Evolutionary conservation across 2,888 invertebrate species (phyloP), one percentile per base, ranked within the genome.

Genomic region (Cistogaster globosa): DNA sequence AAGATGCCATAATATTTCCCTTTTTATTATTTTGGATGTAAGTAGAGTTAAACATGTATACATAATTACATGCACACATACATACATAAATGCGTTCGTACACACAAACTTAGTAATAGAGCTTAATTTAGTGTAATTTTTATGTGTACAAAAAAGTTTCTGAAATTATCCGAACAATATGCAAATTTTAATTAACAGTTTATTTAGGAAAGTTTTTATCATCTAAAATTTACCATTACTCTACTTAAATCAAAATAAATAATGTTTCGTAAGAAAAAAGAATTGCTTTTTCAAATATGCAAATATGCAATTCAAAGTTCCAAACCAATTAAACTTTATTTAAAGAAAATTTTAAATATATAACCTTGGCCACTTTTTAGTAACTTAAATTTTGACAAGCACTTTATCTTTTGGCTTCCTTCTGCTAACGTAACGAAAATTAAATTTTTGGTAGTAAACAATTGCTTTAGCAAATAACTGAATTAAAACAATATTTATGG

Each of bases 321-420:
- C 22, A 22, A 55, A 22, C 4, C 55, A 53, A 42, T 42, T 12
- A 12, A 42, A 42, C 42, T 42, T 11, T 20, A 20, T 20, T 53
- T n/a, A n/a, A 45, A 32, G 16, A 48, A 48, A 55, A 67, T 18
- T 9, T 20, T 26, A 68, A 69, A 79, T 69, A 75, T 58, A 16
- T 65, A 71, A 71, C 75, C 60, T 79, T 18, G 58, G 69, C 53
- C 69, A 84, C 75, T 84, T 84, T 83, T 65, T 71, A 51, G 74
- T 69, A 71, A 75, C 79, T 79, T 79, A 63, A 58, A 79, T 79
- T 83, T 69, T 75, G 55, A 68, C 72, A 68, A 65, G 32, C 55
- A 53, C 1, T 26, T 74, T 63, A 51, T 62, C 51, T n/a, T 65
- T 32, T 9, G 20, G 16, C 38, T 63, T 77, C 55, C 1, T 83